Evolutionary conservation across 2,888 invertebrate species (phyloP), one percentile per base, ranked within the genome.

Genomic region (Capitulum mitella): DNA sequence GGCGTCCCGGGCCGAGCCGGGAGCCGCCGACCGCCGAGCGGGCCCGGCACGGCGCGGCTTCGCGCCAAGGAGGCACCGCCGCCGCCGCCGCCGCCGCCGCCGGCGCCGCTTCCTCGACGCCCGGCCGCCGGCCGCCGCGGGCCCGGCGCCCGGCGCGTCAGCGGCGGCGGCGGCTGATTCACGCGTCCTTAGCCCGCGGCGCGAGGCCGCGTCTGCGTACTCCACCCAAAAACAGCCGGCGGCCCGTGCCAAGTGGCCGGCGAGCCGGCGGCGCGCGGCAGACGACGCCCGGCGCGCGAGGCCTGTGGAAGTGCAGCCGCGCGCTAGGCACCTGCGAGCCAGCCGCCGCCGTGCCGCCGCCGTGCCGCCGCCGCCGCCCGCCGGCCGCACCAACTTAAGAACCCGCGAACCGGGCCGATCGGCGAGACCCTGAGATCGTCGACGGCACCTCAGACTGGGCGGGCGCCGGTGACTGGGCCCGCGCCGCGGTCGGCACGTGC

Each of bases 71-170:
- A 12, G 51, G n/a, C 58, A 26, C 6, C 54, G 54, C 1, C 54
- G 54, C 54, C 54, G 54, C 54, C 6, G 54, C 26, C 26, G 51
- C 2, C 54, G 54, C 26, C 26, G 26, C 26, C 54, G 26, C 26
- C 54, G 46, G 51, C 29, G 58, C 29, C 58, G 8, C n/a, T n/a
- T 26, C 29, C 5, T n/a, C 58, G 58, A 29, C 3, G 29, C 3
- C 10, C n/a, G n/a, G 58, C 10, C 58, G n/a, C n/a, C 58, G 58
- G n/a, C 12, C 58, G 58, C 12, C 58, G n/a, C 29, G n/a, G 58
- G n/a, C n/a, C n/a, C n/a, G 58, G 58, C 58, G 58, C n/a, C n/a
- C 58, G 58, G n/a, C 29, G n/a, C 58, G 58, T 58, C 58, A 58
- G 26, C 29, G 58, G 10, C 58, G n/a, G 58, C 58, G 51, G 51